Conservation (phyloP, 2,797 vertebrate genomes). For the Epinephelus awoara region DNA sequence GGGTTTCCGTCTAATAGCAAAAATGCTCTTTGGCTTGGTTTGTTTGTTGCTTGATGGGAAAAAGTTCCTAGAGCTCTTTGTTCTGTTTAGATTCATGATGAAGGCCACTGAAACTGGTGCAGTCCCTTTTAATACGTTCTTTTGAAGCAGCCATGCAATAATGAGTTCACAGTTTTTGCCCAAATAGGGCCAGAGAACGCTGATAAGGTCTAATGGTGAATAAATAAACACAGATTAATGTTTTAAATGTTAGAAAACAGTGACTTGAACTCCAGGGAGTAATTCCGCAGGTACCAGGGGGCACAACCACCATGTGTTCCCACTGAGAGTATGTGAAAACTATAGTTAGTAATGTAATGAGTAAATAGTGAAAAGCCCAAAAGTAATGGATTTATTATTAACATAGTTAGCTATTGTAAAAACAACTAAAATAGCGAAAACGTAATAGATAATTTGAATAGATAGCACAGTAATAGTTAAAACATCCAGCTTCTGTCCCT, state of each 20-base stretch:
- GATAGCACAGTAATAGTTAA: background rate
- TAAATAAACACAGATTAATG: background rate
- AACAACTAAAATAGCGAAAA: too few species aligned
- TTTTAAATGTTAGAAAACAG: too few species aligned
- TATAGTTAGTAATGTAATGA: background rate
- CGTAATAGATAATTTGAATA: too few species aligned
- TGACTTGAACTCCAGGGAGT: too few species aligned
- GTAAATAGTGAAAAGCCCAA: background rate
- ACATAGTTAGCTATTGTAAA: background rate
- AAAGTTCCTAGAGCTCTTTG: constrained; percentile 24
- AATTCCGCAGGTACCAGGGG: background rate
- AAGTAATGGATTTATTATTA: background rate
- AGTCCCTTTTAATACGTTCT: constrained; percentile 11
- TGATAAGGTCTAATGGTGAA: background rate
- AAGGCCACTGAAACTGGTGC: background rate
- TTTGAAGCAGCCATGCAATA: constrained; percentile 20
- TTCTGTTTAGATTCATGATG: constrained; percentile 25
- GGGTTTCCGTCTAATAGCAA: constrained; percentile 13
- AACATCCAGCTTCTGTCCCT: background rate
- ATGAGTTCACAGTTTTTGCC: background rate
- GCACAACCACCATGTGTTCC: background rate
- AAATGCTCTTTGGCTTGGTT: constrained; percentile 37
- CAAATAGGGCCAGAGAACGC: background rate
- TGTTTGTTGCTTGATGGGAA: constrained; percentile 43
- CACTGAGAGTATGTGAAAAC: background rate